A percentile compares a stretch with the other conserved stretches of the same genome.
These are phyloP conservation scores for Falcunculus frontatus DNA, from an alignment of 2,113 vertebrate genomes.

Conservation along the genomic window DNA sequence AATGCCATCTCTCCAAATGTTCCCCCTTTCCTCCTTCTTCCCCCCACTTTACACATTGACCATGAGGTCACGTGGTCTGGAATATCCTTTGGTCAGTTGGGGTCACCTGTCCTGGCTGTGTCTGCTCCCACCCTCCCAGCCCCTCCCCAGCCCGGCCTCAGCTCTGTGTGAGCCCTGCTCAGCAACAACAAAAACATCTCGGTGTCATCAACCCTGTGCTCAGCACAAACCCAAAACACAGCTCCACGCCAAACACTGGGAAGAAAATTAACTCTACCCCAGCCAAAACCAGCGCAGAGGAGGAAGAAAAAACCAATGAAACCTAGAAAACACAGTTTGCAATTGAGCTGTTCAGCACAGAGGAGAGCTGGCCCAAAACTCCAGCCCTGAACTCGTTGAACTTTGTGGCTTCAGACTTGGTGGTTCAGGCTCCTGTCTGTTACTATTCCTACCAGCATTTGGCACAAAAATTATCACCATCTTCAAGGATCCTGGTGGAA, in stretches of 20 bases:
- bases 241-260: background rate
- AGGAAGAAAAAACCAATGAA: rapidly evolving
- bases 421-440: background rate
- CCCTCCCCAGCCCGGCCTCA: background rate
- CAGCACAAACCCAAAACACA: background rate
- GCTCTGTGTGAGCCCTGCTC: background rate
- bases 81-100: too few species aligned
- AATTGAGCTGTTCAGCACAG: background rate
- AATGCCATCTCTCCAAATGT: rapidly evolving
- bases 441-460: background rate
- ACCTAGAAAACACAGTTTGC: background rate
- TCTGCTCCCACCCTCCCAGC: background rate
- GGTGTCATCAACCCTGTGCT: background rate
- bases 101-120: background rate
- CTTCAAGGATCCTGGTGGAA: background rate
- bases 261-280: background rate
- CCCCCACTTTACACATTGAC: background rate
- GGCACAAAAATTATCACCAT: background rate
- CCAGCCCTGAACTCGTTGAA: background rate
- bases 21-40: background rate
- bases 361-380: background rate
- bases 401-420: background rate
- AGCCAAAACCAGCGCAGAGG: background rate
- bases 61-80: background rate
- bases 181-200: background rate